These are phyloP conservation scores for Acanthochromis polyacanthus DNA, from an alignment of 2,113 vertebrate species.

Conservation along the genomic window DNA sequence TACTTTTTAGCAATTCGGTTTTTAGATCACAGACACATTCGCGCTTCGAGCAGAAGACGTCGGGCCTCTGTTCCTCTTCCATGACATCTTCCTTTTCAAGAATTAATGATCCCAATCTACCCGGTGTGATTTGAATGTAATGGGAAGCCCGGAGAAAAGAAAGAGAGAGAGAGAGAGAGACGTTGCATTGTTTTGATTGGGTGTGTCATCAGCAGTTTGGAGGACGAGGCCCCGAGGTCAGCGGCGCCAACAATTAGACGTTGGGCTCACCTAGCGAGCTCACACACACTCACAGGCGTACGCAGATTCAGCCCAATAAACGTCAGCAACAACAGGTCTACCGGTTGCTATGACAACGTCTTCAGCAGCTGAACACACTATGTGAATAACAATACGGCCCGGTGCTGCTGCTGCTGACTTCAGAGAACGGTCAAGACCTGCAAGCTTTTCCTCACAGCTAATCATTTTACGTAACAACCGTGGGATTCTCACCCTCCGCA, in stretches of 20 bases:
- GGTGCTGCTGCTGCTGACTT: constrained; percentile 66
- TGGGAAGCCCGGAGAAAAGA: background rate
- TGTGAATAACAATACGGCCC: constrained; percentile 82
- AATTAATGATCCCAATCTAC: constrained; percentile 59
- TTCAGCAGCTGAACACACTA: constrained; percentile 76
- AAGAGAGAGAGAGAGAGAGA: background rate
- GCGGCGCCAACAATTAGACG: constrained; percentile 60
- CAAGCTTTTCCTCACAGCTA: constrained; percentile 27
- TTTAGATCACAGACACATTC: constrained; percentile 59
- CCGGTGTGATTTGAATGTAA: constrained; percentile 25
- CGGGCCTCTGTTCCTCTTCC: constrained; percentile 35
- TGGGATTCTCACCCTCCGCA: constrained; percentile 2
- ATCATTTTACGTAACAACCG: constrained; percentile 40
- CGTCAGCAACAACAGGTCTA: constrained; percentile 77
- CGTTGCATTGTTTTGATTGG: constrained; percentile 38
- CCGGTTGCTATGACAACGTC: constrained; percentile 81
- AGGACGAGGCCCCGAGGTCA: constrained; percentile 48
- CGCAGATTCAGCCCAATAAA: constrained; percentile 72
- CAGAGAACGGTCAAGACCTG: constrained; percentile 53
- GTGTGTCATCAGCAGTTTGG: constrained; percentile 38
- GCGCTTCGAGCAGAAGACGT: constrained; percentile 46
- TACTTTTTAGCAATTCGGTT: constrained; percentile 57
- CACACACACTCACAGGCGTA: constrained; percentile 19
- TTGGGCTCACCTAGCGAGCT: constrained; percentile 55
- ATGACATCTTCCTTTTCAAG: constrained; percentile 43